phyloP scores from a whole-genome alignment of 2,113 vertebrate genomes.

The Phylloscopus trochilus region DNA sequence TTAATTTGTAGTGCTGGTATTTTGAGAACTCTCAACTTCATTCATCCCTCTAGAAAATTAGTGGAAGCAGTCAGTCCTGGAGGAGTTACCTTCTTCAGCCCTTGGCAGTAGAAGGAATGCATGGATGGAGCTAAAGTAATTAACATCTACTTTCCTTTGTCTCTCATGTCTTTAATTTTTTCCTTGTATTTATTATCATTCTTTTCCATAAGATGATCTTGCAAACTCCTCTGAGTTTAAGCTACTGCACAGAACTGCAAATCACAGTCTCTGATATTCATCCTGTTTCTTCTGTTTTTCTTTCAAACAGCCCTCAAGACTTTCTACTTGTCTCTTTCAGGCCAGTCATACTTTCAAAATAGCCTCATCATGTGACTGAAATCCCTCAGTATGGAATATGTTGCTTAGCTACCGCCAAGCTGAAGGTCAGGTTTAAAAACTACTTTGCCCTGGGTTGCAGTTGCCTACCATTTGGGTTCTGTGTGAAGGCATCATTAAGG shows the following conservation, averaged over 20 bases:
- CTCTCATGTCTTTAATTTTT: neutral
- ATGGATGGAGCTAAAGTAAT: neutral
- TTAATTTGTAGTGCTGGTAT: neutral
- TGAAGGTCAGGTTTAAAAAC: slow-evolving; percentile 34
- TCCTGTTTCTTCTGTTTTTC: neutral
- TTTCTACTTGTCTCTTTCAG: slow-evolving; percentile 10
- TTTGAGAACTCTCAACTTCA: neutral
- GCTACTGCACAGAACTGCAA: neutral
- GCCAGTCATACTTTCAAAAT: slow-evolving; percentile 16
- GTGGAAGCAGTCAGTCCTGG: neutral
- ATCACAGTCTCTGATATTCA: neutral
- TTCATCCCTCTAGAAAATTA: neutral
- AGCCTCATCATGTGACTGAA: neutral
- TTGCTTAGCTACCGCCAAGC: slow-evolving; percentile 10
- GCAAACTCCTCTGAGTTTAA: neutral
- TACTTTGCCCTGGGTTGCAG: neutral
- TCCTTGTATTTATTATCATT: neutral
- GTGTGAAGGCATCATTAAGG: neutral
- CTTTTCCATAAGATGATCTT: neutral
- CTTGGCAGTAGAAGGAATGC: neutral
- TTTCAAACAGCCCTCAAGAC: neutral
- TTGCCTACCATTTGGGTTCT: neutral
- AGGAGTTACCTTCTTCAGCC: neutral
- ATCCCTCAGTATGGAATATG: neutral
- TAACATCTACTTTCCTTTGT: neutral